Base-by-base conservation (phyloP, 2,797 vertebrate genomes). In the Liasis olivaceus region DNA sequence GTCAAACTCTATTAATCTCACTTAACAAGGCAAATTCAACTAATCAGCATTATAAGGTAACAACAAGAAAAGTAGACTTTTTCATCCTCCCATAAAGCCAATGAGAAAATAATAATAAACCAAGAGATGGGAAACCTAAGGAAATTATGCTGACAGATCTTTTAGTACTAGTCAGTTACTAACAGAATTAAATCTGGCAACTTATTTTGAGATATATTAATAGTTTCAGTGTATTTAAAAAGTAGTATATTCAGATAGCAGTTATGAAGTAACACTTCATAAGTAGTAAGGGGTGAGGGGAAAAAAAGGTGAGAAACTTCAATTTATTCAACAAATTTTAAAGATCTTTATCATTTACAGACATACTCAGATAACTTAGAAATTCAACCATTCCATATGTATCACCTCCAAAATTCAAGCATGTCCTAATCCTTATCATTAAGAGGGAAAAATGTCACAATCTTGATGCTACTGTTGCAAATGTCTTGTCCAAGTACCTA, bases 1-100 rank as follows among this genome's bases (percentile, higher is more conserved):
- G 94, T 96, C 94, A 96, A 95, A 95, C 77, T 91, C 92, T 5
- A 6, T 96, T 94, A 96, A 88, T 92, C 87, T 95, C 91, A 95
- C 89, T 51, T 66, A 94, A 88, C 66, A 88, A 94, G 88, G 93
- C 85, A 95, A 91, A 95, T 92, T 93, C 90, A 94, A 91, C 92
- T 93, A 94, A 95, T 96, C 91, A 96, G 94, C 95, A 94, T 0
- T 88, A 90, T 91, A 95, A 92, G 72, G 58, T 24, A 1, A 59
- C 63, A 86, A 85, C 0, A 72, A 86, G 91, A 95, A 26, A 95
- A 66, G n/a, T n/a, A 91, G 88, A 89, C 7, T 62, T 88, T 0
- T 84, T 28, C 54, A 31, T 31, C 88, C 51, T 87, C 91, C 54
- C 62, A 66, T 31, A 93, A 58, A 93, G 85, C 90, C 47, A 4